Evolutionary conservation across 2,888 invertebrate species (phyloP).

Genomic region (Athalia rosae): DNA sequence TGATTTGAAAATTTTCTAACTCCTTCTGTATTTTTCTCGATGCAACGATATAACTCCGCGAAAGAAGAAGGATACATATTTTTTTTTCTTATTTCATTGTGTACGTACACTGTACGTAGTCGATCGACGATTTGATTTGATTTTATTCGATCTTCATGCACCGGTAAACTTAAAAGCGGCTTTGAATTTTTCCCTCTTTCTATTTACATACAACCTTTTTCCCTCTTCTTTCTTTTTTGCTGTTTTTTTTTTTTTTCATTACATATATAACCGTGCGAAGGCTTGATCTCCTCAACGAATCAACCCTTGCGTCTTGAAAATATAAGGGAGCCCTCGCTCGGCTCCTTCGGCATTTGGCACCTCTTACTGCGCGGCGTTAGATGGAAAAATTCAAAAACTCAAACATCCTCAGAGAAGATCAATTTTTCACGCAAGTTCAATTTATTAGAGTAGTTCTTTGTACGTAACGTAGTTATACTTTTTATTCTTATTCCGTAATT

Average conservation of each 20-base stretch:
- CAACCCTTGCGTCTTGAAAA: constrained; percentile 21
- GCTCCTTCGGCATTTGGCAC: not conserved
- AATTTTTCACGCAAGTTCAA: constrained; percentile 7
- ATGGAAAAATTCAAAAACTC: constrained; percentile 14
- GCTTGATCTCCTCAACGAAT: constrained; percentile 25
- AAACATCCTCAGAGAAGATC: not conserved
- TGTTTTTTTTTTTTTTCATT: constrained; percentile 4
- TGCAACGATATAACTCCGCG: too few relatives aligned
- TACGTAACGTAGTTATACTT: not conserved
- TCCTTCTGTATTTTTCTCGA: not conserved
- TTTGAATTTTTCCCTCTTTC: constrained; percentile 12
- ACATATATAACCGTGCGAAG: not conserved
- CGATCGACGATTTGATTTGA: constrained; percentile 25
- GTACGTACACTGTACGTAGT: not conserved
- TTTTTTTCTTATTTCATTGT: not conserved
- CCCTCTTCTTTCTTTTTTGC: not conserved
- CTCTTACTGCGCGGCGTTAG: too few relatives aligned
- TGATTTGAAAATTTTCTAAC: constrained; percentile 7
- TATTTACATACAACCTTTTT: constrained; percentile 27
- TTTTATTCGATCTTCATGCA: constrained; percentile 34
- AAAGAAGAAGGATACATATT: not conserved
- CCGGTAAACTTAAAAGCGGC: constrained; percentile 16
- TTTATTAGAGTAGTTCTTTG: not conserved
- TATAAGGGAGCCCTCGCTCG: not conserved
- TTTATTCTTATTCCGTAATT: too few relatives aligned